Evolutionary conservation across 2,113 vertebrate genomes (phyloP).

Genomic region (Dicentrarchus labrax): DNA sequence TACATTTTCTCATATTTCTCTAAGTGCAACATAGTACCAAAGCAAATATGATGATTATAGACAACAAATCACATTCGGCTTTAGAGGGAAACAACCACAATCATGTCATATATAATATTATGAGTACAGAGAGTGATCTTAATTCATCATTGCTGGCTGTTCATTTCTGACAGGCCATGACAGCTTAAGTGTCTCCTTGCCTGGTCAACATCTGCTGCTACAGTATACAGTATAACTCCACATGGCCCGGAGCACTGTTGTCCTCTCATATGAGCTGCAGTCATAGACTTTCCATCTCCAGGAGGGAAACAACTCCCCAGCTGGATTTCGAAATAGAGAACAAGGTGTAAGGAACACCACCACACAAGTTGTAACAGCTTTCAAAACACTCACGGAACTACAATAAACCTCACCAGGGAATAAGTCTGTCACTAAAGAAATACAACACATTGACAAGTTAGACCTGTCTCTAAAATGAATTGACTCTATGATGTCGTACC

Average conservation of each 20-base stretch:
- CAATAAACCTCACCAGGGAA: slow-evolving; percentile 25
- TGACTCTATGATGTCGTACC: background rate
- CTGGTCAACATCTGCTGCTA: slow-evolving; percentile 52
- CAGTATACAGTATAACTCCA: background rate
- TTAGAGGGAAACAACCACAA: slow-evolving; percentile 7
- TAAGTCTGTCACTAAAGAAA: slow-evolving; percentile 32
- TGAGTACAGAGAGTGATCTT: slow-evolving; percentile 16
- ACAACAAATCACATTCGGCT: background rate
- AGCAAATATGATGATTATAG: background rate
- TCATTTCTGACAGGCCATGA: slow-evolving; percentile 46
- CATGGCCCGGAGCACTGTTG: slow-evolving; percentile 45
- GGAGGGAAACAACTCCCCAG: slow-evolving; percentile 34
- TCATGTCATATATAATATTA: slow-evolving; percentile 7
- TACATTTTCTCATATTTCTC: background rate
- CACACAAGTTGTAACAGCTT: slow-evolving; percentile 26
- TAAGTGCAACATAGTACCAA: background rate
- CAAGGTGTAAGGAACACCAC: slow-evolving; percentile 30
- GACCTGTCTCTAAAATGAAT: background rate
- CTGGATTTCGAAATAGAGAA: slow-evolving; percentile 44
- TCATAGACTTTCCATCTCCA: slow-evolving; percentile 27
- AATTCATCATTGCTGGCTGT: slow-evolving; percentile 49
- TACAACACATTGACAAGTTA: slow-evolving; percentile 17
- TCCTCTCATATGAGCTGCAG: slow-evolving; percentile 38
- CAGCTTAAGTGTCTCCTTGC: slow-evolving; percentile 42
- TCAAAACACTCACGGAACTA: slow-evolving; percentile 23